These are phyloP conservation scores for Leptatherina wallacei DNA, from an alignment of 2,797 vertebrate species.

Conservation along the genomic window DNA sequence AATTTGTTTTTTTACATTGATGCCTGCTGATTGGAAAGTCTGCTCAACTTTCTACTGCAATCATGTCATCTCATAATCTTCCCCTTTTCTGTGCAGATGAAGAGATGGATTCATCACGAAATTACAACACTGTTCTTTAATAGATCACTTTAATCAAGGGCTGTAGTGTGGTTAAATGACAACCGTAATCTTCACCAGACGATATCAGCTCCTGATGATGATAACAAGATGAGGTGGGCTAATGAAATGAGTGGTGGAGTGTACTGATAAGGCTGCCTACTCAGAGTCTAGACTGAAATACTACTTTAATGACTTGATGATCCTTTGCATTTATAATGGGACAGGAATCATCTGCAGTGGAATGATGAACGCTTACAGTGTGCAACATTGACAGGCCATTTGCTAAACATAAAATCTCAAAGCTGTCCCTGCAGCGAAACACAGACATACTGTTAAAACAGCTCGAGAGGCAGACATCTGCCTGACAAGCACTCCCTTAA, in stretches of 20 bases:
- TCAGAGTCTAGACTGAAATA: slow-evolving; percentile 60
- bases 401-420: slow-evolving; percentile 44
- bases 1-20: slow-evolving; percentile 62
- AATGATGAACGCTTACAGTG: slow-evolving; percentile 67
- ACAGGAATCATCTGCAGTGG: slow-evolving; percentile 47
- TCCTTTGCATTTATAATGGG: slow-evolving; percentile 74
- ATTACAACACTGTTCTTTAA: slow-evolving; percentile 59
- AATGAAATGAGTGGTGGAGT: slow-evolving; percentile 68
- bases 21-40: slow-evolving; percentile 25
- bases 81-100: slow-evolving; percentile 36
- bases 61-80: slow-evolving; percentile 38
- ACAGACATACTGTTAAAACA: slow-evolving; percentile 21
- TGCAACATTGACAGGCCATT: slow-evolving; percentile 58
- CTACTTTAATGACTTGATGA: slow-evolving; percentile 75
- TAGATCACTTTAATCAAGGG: slow-evolving; percentile 69
- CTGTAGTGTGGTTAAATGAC: slow-evolving; percentile 62
- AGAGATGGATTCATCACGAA: slow-evolving; percentile 43
- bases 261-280: slow-evolving; percentile 60
- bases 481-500: slow-evolving; percentile 6
- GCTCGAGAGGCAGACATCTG: slow-evolving; percentile 15
- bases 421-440: slow-evolving; percentile 45
- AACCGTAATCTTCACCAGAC: slow-evolving; percentile 67
- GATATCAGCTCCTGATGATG: slow-evolving; percentile 63
- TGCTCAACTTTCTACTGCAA: slow-evolving; percentile 41
- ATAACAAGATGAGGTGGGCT: slow-evolving; percentile 68